phyloP scores from a whole-genome alignment of 2,797 vertebrate species.

The Diceros bicornis region DNA sequence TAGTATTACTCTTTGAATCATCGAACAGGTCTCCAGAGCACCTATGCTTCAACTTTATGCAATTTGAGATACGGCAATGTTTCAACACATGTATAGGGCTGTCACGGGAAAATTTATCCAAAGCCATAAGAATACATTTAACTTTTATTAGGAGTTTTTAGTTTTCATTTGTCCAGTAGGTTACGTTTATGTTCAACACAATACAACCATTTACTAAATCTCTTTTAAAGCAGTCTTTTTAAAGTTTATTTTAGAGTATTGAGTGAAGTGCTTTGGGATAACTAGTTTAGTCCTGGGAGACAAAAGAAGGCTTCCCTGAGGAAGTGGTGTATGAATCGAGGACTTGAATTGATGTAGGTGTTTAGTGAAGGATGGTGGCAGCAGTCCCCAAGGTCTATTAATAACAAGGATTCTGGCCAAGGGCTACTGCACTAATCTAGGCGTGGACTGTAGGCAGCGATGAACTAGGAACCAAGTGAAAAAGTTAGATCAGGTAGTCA shows the following conservation, averaged over 20 bases:
- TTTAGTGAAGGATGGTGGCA: neutral
- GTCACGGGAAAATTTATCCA: neutral
- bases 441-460: neutral
- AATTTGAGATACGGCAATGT: neutral
- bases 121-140: neutral
- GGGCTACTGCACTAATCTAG: too few relatives aligned
- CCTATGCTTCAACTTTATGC: neutral
- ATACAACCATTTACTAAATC: neutral
- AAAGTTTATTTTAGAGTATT: constrained; percentile 14
- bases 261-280: neutral
- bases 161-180: neutral
- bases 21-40: neutral
- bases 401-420: neutral
- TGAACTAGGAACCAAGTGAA: neutral
- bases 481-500: neutral
- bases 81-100: neutral
- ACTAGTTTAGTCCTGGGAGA: neutral
- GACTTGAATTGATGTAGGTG: neutral
- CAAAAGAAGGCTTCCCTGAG: neutral
- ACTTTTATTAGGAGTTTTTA: neutral
- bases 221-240: neutral
- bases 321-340: neutral
- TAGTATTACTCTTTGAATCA: neutral
- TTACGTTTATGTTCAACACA: neutral
- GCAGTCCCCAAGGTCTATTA: neutral